Evolutionary conservation across 92 coral and sea anemone genomes (phyloP).

Genomic region (Umimayanthus kanabou): DNA sequence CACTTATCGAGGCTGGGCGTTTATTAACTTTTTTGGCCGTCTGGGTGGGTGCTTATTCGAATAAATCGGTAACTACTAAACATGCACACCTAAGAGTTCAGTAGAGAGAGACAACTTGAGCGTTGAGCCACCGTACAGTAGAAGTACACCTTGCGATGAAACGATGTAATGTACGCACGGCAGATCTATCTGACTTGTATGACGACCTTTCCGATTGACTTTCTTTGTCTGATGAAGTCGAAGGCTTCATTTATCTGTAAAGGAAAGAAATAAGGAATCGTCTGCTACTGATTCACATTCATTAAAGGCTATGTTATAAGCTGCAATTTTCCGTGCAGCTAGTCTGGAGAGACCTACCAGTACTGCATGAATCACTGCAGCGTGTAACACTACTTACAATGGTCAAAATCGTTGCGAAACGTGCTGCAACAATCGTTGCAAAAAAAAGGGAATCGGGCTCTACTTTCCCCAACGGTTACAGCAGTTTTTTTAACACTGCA

Average conservation of each 20-base stretch:
- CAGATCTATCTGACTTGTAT: slow-evolving; percentile 62
- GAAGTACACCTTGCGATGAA: neutral
- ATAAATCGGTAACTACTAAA: neutral
- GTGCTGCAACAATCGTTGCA: too few species aligned
- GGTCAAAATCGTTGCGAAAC: too few species aligned
- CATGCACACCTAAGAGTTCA: neutral
- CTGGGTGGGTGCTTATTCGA: too few species aligned
- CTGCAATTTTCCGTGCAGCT: too few species aligned
- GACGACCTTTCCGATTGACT: slow-evolving; percentile 94
- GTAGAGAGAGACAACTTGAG: neutral
- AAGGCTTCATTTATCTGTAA: slow-evolving; percentile 92
- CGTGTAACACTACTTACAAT: neutral
- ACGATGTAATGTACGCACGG: too few species aligned
- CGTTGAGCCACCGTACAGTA: neutral
- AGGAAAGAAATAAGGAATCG: neutral
- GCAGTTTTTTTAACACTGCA: too few species aligned
- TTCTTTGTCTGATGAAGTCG: slow-evolving; percentile 77
- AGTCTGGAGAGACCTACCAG: too few species aligned
- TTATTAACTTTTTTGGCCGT: too few species aligned
- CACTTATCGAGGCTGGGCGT: too few species aligned
- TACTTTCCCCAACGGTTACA: too few species aligned
- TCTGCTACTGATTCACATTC: neutral
- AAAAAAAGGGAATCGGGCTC: too few species aligned
- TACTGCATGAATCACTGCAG: neutral
- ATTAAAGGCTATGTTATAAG: neutral